phyloP scores from a whole-genome alignment of 2,113 vertebrate genomes.

The Orthonyx spaldingii region DNA sequence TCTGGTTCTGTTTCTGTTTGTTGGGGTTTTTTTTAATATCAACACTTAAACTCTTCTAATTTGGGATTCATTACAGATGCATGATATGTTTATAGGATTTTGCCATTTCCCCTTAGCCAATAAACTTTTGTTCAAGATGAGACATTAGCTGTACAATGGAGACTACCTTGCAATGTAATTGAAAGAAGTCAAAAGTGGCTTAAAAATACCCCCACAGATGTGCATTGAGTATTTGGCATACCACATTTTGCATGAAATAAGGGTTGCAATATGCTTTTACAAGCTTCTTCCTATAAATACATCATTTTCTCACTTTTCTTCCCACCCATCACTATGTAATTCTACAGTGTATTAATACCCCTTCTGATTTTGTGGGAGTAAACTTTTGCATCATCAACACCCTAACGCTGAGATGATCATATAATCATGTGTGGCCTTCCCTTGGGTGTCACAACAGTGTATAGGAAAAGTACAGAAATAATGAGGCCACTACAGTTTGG shows the following conservation, averaged over 20 bases:
- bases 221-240: neutral
- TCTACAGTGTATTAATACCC: neutral
- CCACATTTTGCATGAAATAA: neutral
- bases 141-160: neutral
- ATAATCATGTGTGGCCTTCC: neutral
- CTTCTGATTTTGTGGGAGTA: neutral
- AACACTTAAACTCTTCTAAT: neutral
- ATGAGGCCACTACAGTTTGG: neutral
- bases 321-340: neutral
- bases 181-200: neutral
- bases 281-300: neutral
- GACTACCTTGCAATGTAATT: neutral
- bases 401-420: neutral
- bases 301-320: neutral
- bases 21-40: neutral
- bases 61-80: neutral
- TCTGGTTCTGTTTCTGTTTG: no score
- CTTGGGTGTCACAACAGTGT: neutral
- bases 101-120: neutral
- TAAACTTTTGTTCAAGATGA: neutral
- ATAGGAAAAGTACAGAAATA: neutral
- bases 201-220: neutral
- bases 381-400: neutral
- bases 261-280: neutral
- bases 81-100: neutral